Conservation (phyloP, 23 tunicate species). For the Phallusia fumigata region DNA sequence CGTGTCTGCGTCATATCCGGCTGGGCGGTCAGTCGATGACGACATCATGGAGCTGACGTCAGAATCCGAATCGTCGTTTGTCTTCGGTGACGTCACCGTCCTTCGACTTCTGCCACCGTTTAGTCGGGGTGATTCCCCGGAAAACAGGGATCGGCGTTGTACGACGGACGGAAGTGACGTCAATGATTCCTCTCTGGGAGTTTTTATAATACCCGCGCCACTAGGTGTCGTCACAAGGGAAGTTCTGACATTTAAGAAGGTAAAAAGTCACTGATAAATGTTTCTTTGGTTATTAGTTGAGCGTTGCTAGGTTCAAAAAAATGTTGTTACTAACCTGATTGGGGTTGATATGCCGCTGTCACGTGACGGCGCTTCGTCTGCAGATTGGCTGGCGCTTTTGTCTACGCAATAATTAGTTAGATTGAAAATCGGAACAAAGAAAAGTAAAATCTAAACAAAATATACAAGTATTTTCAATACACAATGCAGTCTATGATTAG, state of each 20-base stretch:
- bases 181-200: not conserved
- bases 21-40: constrained; percentile 3
- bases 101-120: not conserved
- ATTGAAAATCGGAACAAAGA: too few relatives aligned
- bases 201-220: not conserved
- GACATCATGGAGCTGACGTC: constrained; percentile 19
- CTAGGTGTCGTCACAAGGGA: not conserved
- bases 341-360: not conserved
- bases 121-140: not conserved
- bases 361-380: not conserved
- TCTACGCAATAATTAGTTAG: not conserved
- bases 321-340: too few relatives aligned
- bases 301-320: too few relatives aligned
- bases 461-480: too few relatives aligned
- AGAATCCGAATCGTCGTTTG: not conserved
- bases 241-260: not conserved
- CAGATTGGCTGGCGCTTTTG: constrained; percentile 1
- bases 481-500: too few relatives aligned
- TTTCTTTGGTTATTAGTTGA: too few relatives aligned
- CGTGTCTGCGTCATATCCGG: constrained; percentile 7
- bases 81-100: not conserved
- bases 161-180: constrained; percentile 15
- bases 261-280: too few relatives aligned
- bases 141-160: not conserved
- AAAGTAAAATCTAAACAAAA: too few relatives aligned